These are phyloP conservation scores for Carapus acus DNA, from an alignment of 2,797 vertebrate genomes.

Conservation along the genomic window DNA sequence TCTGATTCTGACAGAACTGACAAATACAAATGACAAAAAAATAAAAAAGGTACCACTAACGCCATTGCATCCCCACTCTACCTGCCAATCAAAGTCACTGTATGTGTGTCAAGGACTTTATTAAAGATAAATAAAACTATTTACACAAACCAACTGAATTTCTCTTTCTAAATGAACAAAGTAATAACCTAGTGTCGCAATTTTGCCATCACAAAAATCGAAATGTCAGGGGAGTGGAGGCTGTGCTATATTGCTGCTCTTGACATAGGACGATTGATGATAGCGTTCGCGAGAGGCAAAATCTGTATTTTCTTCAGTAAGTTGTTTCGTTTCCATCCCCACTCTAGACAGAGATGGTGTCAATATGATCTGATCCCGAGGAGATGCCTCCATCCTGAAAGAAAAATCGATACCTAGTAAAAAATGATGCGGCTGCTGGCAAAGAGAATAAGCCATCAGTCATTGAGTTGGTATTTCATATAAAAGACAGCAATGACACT, in stretches of 20 bases:
- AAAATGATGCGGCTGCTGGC: background rate
- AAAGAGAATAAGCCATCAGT: background rate
- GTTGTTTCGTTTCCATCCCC: constrained; percentile 85
- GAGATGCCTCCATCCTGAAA: constrained; percentile 69
- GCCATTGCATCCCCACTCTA: too few relatives aligned
- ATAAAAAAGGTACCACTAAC: too few relatives aligned
- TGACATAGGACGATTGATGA: constrained; percentile 83
- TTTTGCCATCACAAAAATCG: too few relatives aligned
- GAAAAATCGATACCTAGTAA: too few relatives aligned
- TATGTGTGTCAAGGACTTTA: too few relatives aligned
- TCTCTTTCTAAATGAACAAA: too few relatives aligned
- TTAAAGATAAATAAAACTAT: too few relatives aligned
- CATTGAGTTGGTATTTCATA: background rate
- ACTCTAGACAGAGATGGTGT: constrained; percentile 80
- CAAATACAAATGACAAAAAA: too few relatives aligned
- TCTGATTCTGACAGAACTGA: too few relatives aligned
- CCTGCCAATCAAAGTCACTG: too few relatives aligned
- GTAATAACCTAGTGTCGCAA: too few relatives aligned
- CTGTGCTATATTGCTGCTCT: constrained; percentile 67
- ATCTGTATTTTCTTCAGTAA: constrained; percentile 92
- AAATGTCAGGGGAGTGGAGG: constrained; percentile 65
- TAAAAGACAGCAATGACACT: background rate
- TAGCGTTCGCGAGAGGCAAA: constrained; percentile 87
- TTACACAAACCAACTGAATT: background rate
- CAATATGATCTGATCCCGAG: constrained; percentile 81